Conservation (phyloP, 2,797 vertebrate species). For the Coendou prehensilis region DNA sequence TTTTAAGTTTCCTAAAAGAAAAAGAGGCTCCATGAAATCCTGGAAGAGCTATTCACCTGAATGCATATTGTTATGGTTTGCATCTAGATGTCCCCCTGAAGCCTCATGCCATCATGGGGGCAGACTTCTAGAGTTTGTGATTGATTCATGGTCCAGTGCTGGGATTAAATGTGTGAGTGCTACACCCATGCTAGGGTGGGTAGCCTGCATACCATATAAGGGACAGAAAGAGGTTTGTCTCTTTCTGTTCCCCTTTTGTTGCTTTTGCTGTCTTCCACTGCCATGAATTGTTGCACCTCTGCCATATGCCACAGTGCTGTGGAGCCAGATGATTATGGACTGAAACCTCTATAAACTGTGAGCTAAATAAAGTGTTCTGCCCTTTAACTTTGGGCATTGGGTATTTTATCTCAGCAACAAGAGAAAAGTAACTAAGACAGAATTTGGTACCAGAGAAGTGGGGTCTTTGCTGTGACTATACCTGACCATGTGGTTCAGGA, state of each 20-base stretch:
- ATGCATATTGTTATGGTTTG: background rate
- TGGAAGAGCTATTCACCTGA: background rate
- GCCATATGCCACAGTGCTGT: background rate
- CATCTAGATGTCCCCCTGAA: too few species aligned
- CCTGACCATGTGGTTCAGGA: background rate
- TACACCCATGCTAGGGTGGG: too few species aligned
- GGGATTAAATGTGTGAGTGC: background rate
- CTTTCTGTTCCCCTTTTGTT: background rate
- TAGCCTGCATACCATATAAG: too few species aligned
- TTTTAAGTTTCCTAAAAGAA: background rate
- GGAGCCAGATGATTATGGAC: background rate
- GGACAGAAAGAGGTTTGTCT: too few species aligned
- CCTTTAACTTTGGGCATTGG: background rate
- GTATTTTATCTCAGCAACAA: background rate
- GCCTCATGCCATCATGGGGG: background rate
- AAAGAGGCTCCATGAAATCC: background rate
- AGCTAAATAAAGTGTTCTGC: background rate
- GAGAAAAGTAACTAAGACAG: background rate
- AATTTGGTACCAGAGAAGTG: background rate
- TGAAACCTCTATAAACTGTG: background rate
- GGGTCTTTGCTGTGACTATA: background rate
- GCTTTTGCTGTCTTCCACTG: background rate
- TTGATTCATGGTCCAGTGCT: background rate
- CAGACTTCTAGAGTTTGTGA: background rate
- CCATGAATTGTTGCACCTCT: background rate